Evolutionary conservation across 1,140 invertebrate genomes (phyloP).

Genomic region (Polypedilum vanderplanki): DNA sequence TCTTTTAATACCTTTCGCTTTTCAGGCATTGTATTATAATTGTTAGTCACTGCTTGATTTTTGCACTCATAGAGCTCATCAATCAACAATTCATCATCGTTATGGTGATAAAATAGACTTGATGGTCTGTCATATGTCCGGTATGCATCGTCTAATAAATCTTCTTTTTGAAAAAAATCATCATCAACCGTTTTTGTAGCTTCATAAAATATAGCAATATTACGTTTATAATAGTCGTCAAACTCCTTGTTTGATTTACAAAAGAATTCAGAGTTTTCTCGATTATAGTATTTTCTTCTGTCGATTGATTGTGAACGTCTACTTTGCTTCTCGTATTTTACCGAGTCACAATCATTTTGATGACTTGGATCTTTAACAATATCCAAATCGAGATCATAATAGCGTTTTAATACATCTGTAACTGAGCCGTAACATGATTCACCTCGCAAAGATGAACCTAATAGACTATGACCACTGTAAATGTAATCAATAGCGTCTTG

Average conservation of each 20-base stretch:
- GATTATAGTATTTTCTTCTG: slow-evolving; percentile 11
- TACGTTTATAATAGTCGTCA: slow-evolving; percentile 24
- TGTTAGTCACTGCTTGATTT: background rate
- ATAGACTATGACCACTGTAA: background rate
- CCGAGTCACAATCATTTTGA: slow-evolving; percentile 2
- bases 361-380: background rate
- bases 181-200: slow-evolving; percentile 9
- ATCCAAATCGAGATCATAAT: slow-evolving; percentile 22
- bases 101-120: background rate
- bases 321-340: background rate
- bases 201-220: slow-evolving; percentile 10
- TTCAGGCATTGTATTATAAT: background rate
- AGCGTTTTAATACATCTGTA: slow-evolving; percentile 1
- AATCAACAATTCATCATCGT: slow-evolving; percentile 9
- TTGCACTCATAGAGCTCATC: background rate
- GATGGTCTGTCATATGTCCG: background rate
- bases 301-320: background rate
- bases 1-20: background rate
- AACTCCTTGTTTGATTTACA: slow-evolving; percentile 25
- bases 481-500: slow-evolving; percentile 36
- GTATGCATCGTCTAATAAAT: background rate
- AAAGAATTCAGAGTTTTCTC: background rate
- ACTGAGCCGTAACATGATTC: background rate
- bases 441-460: background rate
- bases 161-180: slow-evolving; percentile 7